Evolutionary conservation across 2,113 vertebrate species (phyloP).

Genomic region (Prunella himalayana): DNA sequence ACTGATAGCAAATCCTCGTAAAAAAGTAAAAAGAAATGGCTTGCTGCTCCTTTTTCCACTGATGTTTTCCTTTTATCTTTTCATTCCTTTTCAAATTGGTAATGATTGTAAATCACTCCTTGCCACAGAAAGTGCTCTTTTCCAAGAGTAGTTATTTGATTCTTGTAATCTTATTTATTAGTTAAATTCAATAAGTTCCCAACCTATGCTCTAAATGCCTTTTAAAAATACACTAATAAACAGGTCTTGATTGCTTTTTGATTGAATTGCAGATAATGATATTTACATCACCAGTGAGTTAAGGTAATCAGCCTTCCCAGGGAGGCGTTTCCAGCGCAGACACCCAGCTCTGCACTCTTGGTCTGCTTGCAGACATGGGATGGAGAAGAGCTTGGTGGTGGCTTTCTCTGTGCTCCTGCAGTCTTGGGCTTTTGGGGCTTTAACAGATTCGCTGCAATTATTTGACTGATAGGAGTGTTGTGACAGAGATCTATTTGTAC

Average conservation of each 20-base stretch:
- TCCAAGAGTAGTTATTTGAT: neutral
- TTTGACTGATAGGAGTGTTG: neutral
- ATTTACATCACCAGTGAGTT: neutral
- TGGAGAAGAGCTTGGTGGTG: neutral
- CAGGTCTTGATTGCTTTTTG: neutral
- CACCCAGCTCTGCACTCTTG: neutral
- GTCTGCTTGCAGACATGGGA: neutral
- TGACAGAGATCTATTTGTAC: neutral
- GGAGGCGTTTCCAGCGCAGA: accelerated
- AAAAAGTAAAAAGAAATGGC: neutral
- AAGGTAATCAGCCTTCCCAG: neutral
- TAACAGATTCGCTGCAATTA: neutral
- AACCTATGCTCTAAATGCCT: neutral
- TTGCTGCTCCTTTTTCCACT: neutral
- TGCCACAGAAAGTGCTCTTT: neutral
- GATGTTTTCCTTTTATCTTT: slow-evolving; percentile 60
- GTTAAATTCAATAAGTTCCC: slow-evolving; percentile 26
- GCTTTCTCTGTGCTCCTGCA: neutral
- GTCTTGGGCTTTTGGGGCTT: neutral
- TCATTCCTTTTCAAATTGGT: slow-evolving; percentile 28
- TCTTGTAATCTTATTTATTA: slow-evolving; percentile 38
- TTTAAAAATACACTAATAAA: slow-evolving; percentile 20
- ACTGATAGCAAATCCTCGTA: neutral
- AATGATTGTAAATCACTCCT: neutral
- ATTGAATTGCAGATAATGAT: slow-evolving; percentile 9